Conservation (phyloP, 2,113 vertebrate genomes). For the Ctenodactylus gundi region DNA sequence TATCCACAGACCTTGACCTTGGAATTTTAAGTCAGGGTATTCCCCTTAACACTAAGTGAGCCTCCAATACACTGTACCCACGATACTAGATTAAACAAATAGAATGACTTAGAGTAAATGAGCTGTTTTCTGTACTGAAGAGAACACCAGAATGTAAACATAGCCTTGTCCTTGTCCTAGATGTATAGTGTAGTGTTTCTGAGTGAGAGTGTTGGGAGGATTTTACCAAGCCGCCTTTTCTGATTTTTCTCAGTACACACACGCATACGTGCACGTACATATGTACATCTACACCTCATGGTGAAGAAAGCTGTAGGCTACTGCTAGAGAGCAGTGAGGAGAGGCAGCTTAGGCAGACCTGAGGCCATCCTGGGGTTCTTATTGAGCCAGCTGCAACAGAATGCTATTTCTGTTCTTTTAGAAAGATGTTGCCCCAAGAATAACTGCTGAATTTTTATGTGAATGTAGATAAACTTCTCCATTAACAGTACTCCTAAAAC, state of each 20-base stretch:
- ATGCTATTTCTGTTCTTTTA: neutral
- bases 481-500: neutral
- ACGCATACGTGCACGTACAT: neutral
- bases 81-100: neutral
- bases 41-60: neutral
- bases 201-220: neutral
- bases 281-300: neutral
- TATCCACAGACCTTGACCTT: too few relatives aligned
- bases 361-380: neutral
- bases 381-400: neutral
- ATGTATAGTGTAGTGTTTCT: neutral
- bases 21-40: too few relatives aligned
- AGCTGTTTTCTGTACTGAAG: slow-evolving; percentile 19
- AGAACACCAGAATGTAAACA: neutral
- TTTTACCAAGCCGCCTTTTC: slow-evolving; percentile 34
- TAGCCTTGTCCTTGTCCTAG: slow-evolving; percentile 16
- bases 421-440: neutral
- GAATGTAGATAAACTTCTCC: neutral
- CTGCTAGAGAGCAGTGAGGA: neutral
- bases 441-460: neutral
- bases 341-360: neutral
- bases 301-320: neutral
- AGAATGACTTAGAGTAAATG: neutral
- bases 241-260: neutral
- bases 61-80: neutral